Evolutionary conservation across 1,140 invertebrate genomes (phyloP), one percentile per base, ranked within the genome.

Genomic region (Nomia melanderi): DNA sequence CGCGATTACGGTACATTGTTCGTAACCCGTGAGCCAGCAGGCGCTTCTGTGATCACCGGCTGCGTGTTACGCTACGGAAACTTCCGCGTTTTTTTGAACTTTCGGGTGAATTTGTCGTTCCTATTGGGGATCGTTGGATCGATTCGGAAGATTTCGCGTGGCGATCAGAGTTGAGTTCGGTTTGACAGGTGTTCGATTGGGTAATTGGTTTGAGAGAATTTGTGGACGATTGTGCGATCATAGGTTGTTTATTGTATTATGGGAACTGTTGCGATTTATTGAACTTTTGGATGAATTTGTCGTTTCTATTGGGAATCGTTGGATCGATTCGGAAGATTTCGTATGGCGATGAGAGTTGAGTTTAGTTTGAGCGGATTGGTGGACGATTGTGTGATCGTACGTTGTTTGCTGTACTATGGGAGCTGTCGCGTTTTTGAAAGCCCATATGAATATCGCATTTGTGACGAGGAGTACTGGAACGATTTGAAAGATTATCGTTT

Each of bases 1-100:
- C 67, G 57, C 44, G 27, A 70, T 84, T 84, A 84, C 82, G 82
- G 82, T 84, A 84, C 73, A 64, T 57, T 65, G 76, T 70, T 78
- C 66, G 76, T 67, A 44, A 53, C 54, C 53, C 12, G 31, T 25
- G 36, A 31, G 31, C 7, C 33, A 53, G 57, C 23, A 36, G 29
- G 23, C n/a, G 5, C n/a, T 4, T 5, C 5, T 20, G 5, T 50
- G n/a, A 50, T 53, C 25, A 11, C 50, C 50, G 17, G 12, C n/a
- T n/a, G n/a, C 11, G 6, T 7, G 47, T n/a, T n/a, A 31, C 25
- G 27, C 54, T 29, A 27, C 54, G 27, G 54, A 27, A 31, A 57
- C 54, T 57, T 57, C 54, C 54, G 54, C 33, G n/a, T 62, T 62
- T 31, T 33, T 41, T 41, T 44, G 4, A 17, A 4, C 2, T 2